Evolutionary conservation across 2,797 vertebrate species (phyloP), one percentile per base, ranked within the genome.

Genomic region (Crypturellus tataupa): DNA sequence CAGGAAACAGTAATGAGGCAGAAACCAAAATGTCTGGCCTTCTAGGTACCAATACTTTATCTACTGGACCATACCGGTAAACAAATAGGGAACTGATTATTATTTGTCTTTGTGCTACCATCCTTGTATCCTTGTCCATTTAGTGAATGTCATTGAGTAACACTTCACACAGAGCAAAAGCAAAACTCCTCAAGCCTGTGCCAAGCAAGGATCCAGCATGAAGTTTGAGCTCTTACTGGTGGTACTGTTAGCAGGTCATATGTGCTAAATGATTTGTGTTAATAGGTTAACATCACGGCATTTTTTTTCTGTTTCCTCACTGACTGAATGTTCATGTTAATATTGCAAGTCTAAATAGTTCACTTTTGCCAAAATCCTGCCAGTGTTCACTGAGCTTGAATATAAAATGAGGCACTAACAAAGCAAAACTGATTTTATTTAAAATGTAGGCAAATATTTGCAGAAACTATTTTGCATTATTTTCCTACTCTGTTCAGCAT

Each of bases 401-500:
- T 75, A 49, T 21, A 75, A 64, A 95, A 63, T 78, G 62, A 85
- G 62, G 24, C 70, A 6, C 55, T 83, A 91, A 95, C 75, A 96
- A 95, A 82, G 71, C 5, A 89, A 89, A 89, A 83, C 37, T 39
- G 29, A 64, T 94, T 89, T 80, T 84, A 73, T 95, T 86, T 89
- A n/a, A 95, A 89, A 68, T 37, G 37, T 70, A 39, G 35, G 42
- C 29, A 94, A 95, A 95, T 89, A 92, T 78, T 93, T 89, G 40
- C 68, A 95, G 87, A 88, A 93, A 73, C 6, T 79, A 6, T 65
- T 91, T 91, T 86, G 46, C 79, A 87, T 93, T 95, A 85, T 90
- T 90, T 93, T 90, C 63, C 13, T 93, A 17, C 56, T 92, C 81
- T 77, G 23, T 93, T 96, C 84, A 94, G 21, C 37, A 71, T 71